Evolutionary conservation across 2,797 vertebrate genomes (phyloP).

Genomic region (Alcedo atthis): DNA sequence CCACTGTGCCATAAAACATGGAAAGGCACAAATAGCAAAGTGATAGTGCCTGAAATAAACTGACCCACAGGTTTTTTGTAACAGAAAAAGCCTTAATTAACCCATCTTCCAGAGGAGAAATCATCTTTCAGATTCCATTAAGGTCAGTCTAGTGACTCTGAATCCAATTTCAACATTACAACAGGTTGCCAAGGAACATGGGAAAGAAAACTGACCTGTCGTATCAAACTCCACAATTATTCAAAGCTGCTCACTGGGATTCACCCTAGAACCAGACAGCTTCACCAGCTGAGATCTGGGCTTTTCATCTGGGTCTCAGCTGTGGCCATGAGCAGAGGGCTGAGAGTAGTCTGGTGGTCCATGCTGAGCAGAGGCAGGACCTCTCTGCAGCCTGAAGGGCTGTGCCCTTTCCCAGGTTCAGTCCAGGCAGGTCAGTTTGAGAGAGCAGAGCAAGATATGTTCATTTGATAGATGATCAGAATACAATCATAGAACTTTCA

Average conservation of each 20-base stretch:
- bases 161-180: background rate
- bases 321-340: background rate
- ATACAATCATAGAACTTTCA: background rate
- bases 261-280: background rate
- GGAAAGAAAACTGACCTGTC: background rate
- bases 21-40: background rate
- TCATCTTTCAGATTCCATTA: background rate
- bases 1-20: background rate
- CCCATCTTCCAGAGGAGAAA: background rate
- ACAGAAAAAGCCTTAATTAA: background rate
- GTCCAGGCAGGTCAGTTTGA: background rate
- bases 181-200: accelerated
- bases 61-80: background rate
- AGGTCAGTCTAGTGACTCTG: background rate
- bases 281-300: background rate
- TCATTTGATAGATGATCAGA: background rate
- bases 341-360: background rate
- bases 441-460: background rate
- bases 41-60: background rate
- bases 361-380: background rate
- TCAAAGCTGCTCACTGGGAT: background rate
- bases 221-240: background rate
- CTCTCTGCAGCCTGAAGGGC: background rate
- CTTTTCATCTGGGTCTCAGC: background rate
- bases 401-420: accelerated